phyloP scores from a whole-genome alignment of 2,888 invertebrate genomes.

The Hipparchia sbordonii region DNA sequence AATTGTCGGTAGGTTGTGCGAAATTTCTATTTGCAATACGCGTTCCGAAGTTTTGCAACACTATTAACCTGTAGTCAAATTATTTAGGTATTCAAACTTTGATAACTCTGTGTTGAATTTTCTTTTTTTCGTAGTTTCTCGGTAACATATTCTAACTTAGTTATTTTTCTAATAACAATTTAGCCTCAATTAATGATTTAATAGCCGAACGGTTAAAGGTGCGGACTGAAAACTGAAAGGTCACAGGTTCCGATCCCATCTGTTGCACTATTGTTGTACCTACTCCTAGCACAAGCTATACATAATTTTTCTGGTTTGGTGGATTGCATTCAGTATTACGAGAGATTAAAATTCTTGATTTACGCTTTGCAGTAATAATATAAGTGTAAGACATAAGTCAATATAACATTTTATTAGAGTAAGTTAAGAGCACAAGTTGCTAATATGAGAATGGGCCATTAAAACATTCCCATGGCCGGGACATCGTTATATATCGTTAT shows the following conservation, averaged over 20 bases:
- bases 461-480: constrained; percentile 21
- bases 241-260: no score
- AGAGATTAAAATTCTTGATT: no score
- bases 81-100: background rate
- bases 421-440: constrained; percentile 14
- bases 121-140: no score
- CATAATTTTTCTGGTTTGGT: no score
- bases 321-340: no score
- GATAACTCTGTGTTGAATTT: background rate
- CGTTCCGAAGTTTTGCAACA: background rate
- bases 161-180: background rate
- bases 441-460: constrained; percentile 19
- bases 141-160: no score
- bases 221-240: no score
- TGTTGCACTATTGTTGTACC: no score
- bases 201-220: no score
- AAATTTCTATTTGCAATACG: background rate
- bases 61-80: background rate
- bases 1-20: background rate
- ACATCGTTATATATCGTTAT: constrained; percentile 21
- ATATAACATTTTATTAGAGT: constrained; percentile 2
- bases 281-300: no score
- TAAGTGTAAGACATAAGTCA: background rate
- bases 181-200: no score
- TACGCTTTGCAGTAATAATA: no score